These are phyloP conservation scores for Cydia splendana DNA, from an alignment of 1,140 invertebrate species.

Conservation along the genomic window DNA sequence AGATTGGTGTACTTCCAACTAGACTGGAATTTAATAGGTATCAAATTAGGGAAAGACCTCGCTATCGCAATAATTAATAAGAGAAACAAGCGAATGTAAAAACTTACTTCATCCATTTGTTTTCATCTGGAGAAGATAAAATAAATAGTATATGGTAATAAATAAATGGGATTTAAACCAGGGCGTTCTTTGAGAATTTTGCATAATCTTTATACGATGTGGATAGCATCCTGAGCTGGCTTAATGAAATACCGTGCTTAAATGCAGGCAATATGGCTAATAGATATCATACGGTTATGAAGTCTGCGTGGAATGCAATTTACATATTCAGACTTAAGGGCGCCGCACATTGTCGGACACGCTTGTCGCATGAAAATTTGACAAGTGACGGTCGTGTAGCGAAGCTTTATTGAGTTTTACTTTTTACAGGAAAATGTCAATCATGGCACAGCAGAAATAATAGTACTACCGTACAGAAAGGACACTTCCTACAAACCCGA, in stretches of 20 bases:
- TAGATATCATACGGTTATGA: conserved; percentile 30
- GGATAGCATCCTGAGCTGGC: conserved; percentile 20
- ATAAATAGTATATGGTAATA: conserved; percentile 2
- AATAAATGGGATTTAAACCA: conserved; percentile 14
- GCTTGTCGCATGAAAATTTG: background rate
- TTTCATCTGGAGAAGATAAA: background rate
- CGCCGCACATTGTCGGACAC: conserved; percentile 8
- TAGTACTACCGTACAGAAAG: too few species aligned
- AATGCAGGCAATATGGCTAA: conserved; percentile 30
- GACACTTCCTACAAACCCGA: too few species aligned
- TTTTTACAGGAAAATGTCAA: too few species aligned
- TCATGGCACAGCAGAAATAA: too few species aligned
- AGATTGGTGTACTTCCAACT: background rate
- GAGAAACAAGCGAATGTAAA: background rate
- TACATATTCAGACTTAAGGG: conserved; percentile 30
- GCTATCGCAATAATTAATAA: background rate
- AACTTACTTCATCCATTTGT: background rate
- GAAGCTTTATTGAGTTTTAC: background rate
- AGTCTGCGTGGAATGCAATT: conserved; percentile 22
- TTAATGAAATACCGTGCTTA: conserved; percentile 29
- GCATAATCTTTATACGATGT: conserved; percentile 26
- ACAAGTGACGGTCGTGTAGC: background rate
- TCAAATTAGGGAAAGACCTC: background rate
- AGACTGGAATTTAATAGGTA: conserved; percentile 8
- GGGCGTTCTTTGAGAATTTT: conserved; percentile 25